Conservation (phyloP, 2,888 invertebrate genomes). For the Sarcophaga carnaria region DNA sequence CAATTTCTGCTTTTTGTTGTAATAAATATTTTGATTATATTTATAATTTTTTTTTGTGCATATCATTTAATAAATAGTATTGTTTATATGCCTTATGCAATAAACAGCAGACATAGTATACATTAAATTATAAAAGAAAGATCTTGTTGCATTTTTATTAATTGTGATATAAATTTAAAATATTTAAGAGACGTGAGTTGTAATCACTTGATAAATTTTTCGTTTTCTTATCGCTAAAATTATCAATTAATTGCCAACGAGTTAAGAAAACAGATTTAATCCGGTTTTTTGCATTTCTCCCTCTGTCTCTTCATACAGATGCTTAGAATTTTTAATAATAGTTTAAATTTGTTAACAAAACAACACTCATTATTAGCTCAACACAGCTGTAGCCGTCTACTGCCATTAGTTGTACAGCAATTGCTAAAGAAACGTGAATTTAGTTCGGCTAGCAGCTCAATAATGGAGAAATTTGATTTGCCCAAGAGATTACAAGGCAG, state of each 20-base stretch:
- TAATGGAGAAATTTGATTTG: constrained; percentile 80
- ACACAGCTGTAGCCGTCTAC: constrained; percentile 21
- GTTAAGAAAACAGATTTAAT: constrained; percentile 6
- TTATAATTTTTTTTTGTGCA: neutral
- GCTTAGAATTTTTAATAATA: constrained; percentile 71
- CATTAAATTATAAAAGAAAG: constrained; percentile 20
- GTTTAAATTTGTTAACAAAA: constrained; percentile 51
- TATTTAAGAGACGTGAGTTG: neutral
- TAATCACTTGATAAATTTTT: neutral
- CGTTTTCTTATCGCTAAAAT: constrained; percentile 4
- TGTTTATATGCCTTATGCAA: neutral
- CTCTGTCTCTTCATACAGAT: constrained; percentile 71
- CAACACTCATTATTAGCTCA: neutral
- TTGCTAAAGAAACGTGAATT: constrained; percentile 42
- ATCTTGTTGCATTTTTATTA: neutral
- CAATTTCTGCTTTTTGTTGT: neutral
- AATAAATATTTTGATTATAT: neutral
- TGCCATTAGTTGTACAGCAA: constrained; percentile 25
- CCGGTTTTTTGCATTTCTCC: constrained; percentile 16
- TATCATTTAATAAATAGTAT: neutral
- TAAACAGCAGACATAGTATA: constrained; percentile 26
- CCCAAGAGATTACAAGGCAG: constrained; percentile 81
- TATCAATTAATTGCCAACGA: constrained; percentile 11
- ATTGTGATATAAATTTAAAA: constrained; percentile 60
- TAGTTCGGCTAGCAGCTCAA: constrained; percentile 10